Evolutionary conservation across 2,888 invertebrate genomes (phyloP), one percentile per base, ranked within the genome.

Genomic region (Incurvaria masculella): DNA sequence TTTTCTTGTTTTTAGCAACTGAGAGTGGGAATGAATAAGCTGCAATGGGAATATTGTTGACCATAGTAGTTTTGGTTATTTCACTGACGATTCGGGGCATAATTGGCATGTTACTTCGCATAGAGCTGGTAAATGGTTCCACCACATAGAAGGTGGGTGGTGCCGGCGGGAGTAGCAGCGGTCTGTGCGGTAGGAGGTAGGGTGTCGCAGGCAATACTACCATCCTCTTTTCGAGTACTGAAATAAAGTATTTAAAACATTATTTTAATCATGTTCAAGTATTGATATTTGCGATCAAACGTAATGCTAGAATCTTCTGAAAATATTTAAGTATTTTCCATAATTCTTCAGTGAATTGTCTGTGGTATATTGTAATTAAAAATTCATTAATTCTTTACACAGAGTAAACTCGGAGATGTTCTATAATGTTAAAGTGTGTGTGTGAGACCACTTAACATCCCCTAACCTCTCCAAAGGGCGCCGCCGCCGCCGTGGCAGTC

Each of bases 1-100:
- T 57, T 63, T 69, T 76, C 21, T 56, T 60, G 40, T 23, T 27
- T 33, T 27, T 47, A 19, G 67, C 71, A 45, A 44, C 17, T 17
- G 78, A 76, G 39, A 75, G 52, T 23, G 76, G 69, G 50, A 64
- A 66, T 17, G 78, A 75, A 58, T 75, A 78, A n/a, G 78, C 78
- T 42, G 78, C 69, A 66, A 78, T 75, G 21, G 78, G 78, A 52
- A 76, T 58, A 51, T 76, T 71, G 61, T 78, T 78, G 26, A 78
- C 78, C 74, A 73, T 78, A 27, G 78, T 78, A 27, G 78, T 78
- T 66, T 68, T 78, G 20, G 78, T 76, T 42, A 69, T 65, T 56
- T 78, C 75, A 54, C 63, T 66, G 54, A 53, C 64, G 54, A 61
- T 70, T 62, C 70, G 72, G 55, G 63, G 69, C 33, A 69, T 56